A percentile compares a stretch with the other conserved stretches of the same genome.
phyloP scores from a whole-genome alignment of 64 coral and sea anemone species.

The Acropora yongei region DNA sequence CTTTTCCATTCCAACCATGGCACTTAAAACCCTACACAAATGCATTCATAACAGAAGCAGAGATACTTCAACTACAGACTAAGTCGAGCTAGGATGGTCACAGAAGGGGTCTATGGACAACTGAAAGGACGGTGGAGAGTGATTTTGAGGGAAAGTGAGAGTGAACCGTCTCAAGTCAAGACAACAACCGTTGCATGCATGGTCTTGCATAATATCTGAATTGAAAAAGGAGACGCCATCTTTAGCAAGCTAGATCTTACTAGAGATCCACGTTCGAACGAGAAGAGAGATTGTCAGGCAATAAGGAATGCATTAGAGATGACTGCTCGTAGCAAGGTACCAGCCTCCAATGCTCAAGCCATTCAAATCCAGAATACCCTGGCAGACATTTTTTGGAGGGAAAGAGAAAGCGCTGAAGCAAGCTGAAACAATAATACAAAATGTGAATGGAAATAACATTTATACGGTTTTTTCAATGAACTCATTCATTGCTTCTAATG shows the following conservation, averaged over 20 bases:
- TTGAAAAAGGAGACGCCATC: conserved; percentile 1
- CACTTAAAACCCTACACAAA: conserved; percentile 50
- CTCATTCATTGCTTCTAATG: too few species aligned
- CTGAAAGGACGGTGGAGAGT: conserved; percentile 47
- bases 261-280: neutral
- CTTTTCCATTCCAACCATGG: conserved; percentile 33
- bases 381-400: neutral
- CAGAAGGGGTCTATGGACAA: conserved; percentile 33
- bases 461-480: neutral
- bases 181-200: neutral
- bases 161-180: neutral
- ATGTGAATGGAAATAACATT: neutral
- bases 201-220: neutral
- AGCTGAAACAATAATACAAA: too few species aligned
- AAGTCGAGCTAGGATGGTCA: conserved; percentile 30
- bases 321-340: neutral
- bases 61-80: conserved; percentile 20
- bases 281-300: neutral
- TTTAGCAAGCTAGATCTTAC: neutral
- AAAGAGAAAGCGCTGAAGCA: neutral
- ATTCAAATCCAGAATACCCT: neutral
- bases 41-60: conserved; percentile 1
- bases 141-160: conserved; percentile 28
- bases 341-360: neutral
- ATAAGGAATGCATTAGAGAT: neutral